Conservation (phyloP, 37 sponge, comb jelly and placozoan species). For the Ephydatia muelleri region DNA sequence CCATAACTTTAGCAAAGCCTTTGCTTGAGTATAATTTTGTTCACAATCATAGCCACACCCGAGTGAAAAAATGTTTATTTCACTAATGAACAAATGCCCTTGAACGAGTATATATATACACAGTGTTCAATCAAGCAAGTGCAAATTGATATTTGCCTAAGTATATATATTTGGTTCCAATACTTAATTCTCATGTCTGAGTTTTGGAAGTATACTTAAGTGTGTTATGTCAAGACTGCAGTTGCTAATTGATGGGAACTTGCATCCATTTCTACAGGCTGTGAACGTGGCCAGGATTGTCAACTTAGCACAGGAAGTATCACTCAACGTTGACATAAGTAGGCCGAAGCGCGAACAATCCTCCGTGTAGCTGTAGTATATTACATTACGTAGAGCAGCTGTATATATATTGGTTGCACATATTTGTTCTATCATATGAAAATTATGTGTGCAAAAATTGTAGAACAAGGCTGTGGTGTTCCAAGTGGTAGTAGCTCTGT, state of each 20-base stretch:
- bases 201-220: neutral
- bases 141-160: neutral
- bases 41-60: too few relatives aligned
- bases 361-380: neutral
- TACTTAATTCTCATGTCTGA: neutral
- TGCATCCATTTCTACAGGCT: conserved; percentile 29
- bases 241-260: neutral
- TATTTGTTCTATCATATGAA: neutral
- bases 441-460: neutral
- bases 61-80: too few relatives aligned
- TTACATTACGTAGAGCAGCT: neutral
- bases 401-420: neutral
- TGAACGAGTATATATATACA: too few relatives aligned
- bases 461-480: neutral
- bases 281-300: conserved; percentile 66
- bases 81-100: too few relatives aligned
- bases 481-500: too few relatives aligned
- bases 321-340: conserved; percentile 45
- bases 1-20: too few relatives aligned
- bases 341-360: neutral
- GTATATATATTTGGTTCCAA: neutral
- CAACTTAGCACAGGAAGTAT: conserved; percentile 46
- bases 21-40: too few relatives aligned
- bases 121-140: too few relatives aligned
- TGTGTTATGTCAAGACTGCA: neutral